Conservation (phyloP, 2,113 vertebrate genomes). For the Ovis aries region DNA sequence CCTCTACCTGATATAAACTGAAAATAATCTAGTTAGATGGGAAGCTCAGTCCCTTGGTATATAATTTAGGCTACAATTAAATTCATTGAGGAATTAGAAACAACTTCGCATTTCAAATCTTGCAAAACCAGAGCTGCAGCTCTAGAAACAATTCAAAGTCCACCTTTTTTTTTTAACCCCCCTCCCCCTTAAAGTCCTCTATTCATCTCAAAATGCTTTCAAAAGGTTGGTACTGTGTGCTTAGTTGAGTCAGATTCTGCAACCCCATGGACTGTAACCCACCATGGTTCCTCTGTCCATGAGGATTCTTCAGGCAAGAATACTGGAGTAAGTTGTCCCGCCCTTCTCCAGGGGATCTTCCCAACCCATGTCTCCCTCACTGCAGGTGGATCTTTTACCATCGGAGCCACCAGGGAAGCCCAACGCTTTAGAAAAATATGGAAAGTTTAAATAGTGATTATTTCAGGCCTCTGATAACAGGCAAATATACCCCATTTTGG, state of each 20-base stretch:
- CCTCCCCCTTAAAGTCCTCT: background rate
- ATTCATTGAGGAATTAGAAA: background rate
- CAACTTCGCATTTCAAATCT: background rate
- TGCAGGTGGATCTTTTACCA: background rate
- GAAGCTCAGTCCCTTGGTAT: background rate
- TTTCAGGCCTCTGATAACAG: background rate
- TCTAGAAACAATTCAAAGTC: background rate
- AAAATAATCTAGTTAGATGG: background rate
- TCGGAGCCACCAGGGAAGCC: background rate
- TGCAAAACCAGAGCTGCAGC: background rate
- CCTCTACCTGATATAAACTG: background rate
- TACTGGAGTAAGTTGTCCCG: background rate
- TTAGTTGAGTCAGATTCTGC: rapidly evolving
- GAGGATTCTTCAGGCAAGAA: background rate
- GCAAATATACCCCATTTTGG: background rate
- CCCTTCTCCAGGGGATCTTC: background rate
- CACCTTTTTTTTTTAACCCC: background rate
- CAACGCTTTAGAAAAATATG: background rate
- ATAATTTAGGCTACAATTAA: background rate
- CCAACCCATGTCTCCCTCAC: background rate
- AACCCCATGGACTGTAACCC: background rate
- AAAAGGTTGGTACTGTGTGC: background rate
- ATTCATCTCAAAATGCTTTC: background rate
- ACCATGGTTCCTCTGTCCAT: background rate
- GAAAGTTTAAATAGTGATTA: background rate